These are phyloP conservation scores for Ardeotis arabs DNA, from an alignment of 2,113 vertebrate species.

Conservation along the genomic window DNA sequence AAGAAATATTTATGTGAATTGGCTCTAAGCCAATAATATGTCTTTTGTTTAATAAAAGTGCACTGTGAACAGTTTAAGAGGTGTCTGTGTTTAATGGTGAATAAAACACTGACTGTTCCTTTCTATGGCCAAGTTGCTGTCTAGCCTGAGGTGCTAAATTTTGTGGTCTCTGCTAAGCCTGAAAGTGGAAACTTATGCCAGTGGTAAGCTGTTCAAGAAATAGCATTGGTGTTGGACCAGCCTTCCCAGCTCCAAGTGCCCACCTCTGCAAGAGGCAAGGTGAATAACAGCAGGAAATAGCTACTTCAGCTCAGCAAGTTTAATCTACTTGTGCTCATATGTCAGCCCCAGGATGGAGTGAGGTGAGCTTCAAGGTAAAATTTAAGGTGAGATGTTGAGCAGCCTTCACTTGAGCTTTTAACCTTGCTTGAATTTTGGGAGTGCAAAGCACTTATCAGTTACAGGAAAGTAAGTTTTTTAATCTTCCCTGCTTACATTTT, in stretches of 20 bases:
- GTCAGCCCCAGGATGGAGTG: background rate
- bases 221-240: background rate
- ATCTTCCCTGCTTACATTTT: background rate
- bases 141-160: constrained; percentile 72
- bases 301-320: background rate
- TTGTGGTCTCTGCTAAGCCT: constrained; percentile 48
- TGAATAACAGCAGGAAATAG: background rate
- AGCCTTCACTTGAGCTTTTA: background rate
- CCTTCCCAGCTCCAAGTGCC: background rate
- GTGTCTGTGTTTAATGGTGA: constrained; percentile 64
- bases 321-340: background rate
- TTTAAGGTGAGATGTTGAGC: background rate
- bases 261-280: background rate
- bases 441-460: background rate
- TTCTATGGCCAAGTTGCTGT: constrained; percentile 71
- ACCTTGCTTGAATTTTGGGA: background rate
- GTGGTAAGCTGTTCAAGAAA: background rate
- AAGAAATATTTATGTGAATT: constrained; percentile 73
- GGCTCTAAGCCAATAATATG: constrained; percentile 70
- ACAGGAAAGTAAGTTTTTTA: background rate
- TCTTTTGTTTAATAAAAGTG: constrained; percentile 73
- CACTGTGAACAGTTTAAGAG: constrained; percentile 67
- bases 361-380: background rate
- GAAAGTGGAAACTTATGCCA: constrained; percentile 32
- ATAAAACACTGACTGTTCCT: constrained; percentile 48